These are phyloP conservation scores for Dendropsophus ebraccatus DNA, from an alignment of 2,113 vertebrate species.

Conservation along the genomic window DNA sequence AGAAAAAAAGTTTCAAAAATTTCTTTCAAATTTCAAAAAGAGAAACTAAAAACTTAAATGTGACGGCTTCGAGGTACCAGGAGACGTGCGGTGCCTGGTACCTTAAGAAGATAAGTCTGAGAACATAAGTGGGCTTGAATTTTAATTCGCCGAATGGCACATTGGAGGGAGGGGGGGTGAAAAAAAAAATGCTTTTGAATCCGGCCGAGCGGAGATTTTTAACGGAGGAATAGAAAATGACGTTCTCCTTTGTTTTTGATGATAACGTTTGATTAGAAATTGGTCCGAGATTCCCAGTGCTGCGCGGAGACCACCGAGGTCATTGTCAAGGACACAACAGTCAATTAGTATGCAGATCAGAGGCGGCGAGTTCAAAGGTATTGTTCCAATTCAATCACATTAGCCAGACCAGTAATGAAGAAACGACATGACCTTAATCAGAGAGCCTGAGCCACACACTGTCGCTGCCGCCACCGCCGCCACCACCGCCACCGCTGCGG, in stretches of 20 bases:
- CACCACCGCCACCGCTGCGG: constrained; percentile 65
- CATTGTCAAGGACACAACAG: constrained; percentile 85
- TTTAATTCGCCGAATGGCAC: constrained; percentile 63
- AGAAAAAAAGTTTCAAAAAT: too few relatives aligned
- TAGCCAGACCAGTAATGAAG: constrained; percentile 89
- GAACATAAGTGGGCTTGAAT: constrained; percentile 58
- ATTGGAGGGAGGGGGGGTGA: constrained; percentile 46
- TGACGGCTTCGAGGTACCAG: background rate
- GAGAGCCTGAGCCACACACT: constrained; percentile 72
- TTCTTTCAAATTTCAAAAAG: background rate
- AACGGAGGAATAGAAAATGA: constrained; percentile 13
- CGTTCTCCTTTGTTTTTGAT: constrained; percentile 60
- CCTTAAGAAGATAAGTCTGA: constrained; percentile 18
- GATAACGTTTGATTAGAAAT: constrained; percentile 72
- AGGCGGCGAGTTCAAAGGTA: constrained; percentile 90
- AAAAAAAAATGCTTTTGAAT: constrained; percentile 58
- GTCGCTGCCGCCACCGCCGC: constrained; percentile 66
- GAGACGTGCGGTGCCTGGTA: constrained; percentile 3
- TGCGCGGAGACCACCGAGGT: constrained; percentile 80
- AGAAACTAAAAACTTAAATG: background rate
- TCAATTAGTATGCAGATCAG: constrained; percentile 97
- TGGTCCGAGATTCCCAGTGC: constrained; percentile 68
- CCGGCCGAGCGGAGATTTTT: background rate
- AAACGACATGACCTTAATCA: constrained; percentile 90
- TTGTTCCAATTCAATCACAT: constrained; percentile 96